Evolutionary conservation across 2,888 invertebrate species (phyloP).

Genomic region (Drosophila cognata): DNA sequence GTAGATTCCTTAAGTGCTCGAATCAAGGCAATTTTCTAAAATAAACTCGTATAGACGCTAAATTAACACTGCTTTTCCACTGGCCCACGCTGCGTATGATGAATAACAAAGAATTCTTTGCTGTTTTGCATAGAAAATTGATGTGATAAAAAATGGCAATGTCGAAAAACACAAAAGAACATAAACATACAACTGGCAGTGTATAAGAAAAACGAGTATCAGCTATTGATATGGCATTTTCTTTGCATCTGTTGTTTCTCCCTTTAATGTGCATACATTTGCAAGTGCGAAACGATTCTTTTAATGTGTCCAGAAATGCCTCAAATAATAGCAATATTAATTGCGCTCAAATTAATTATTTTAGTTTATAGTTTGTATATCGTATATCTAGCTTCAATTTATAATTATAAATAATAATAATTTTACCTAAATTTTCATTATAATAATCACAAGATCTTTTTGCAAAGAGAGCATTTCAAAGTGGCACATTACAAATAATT

Average conservation of each 20-base stretch:
- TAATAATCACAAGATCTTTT: background rate
- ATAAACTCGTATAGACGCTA: slow-evolving; percentile 26
- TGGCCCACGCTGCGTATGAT: slow-evolving; percentile 58
- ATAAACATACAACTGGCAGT: slow-evolving; percentile 26
- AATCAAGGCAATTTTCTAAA: slow-evolving; percentile 25
- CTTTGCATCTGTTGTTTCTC: slow-evolving; percentile 3
- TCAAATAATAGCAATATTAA: background rate
- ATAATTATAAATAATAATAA: background rate
- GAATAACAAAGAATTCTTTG: slow-evolving; percentile 33
- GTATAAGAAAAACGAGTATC: slow-evolving; percentile 9
- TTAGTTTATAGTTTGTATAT: background rate
- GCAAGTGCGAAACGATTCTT: too few species aligned
- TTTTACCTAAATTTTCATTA: too few species aligned
- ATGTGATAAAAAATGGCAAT: slow-evolving; percentile 35
- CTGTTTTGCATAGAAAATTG: slow-evolving; percentile 33
- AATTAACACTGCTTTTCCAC: slow-evolving; percentile 23
- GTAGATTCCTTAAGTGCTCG: slow-evolving; percentile 37
- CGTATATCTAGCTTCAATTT: background rate
- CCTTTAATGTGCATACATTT: background rate
- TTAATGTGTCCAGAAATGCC: background rate
- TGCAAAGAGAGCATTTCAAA: background rate
- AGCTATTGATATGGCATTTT: slow-evolving; percentile 3
- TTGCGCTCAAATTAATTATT: background rate
- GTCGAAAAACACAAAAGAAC: slow-evolving; percentile 1
- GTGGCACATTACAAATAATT: background rate